A percentile compares a stretch with the other conserved stretches of the same genome.
Conservation (phyloP, 2,797 vertebrate genomes). For the Hydrophis major region DNA sequence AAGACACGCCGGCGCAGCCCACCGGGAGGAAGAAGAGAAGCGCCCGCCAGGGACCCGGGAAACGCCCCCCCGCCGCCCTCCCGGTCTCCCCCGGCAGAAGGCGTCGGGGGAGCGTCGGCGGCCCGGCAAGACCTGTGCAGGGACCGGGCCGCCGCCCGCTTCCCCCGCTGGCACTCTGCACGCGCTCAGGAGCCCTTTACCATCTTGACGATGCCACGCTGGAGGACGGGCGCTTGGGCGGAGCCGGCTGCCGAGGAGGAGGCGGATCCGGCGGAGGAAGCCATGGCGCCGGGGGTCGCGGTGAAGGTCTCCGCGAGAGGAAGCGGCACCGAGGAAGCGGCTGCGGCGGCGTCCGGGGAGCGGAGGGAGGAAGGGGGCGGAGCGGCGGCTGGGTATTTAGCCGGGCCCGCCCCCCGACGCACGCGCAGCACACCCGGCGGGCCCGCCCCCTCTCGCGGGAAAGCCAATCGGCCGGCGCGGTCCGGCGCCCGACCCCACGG, state of each 20-base stretch:
- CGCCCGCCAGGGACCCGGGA: no score
- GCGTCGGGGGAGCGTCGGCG: no score
- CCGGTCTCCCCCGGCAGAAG: no score
- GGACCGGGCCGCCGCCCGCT: no score
- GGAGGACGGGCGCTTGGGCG: not conserved
- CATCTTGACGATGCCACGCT: slow-evolving; percentile 29
- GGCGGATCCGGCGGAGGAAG: slow-evolving; percentile 67
- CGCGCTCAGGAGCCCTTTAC: not conserved
- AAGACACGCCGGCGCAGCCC: no score
- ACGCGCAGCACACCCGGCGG: not conserved
- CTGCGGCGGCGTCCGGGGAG: not conserved
- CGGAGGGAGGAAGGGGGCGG: not conserved
- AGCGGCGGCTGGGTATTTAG: not conserved
- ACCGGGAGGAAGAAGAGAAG: no score
- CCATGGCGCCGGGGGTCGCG: not conserved
- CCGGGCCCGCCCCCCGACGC: not conserved
- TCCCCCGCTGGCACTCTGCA: not conserved
- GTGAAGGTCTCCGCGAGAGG: not conserved
- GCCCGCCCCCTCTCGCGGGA: not conserved
- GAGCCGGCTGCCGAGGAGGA: slow-evolving; percentile 73
- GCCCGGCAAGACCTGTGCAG: not conserved
- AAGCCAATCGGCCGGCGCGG: not conserved
- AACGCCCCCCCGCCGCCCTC: no score
- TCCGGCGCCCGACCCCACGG: not conserved
- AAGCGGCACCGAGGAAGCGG: not conserved